A percentile compares a stretch with the other conserved stretches of the same genome.
phyloP scores from a whole-genome alignment of 2,113 vertebrate species.

The Delphinapterus leucas region DNA sequence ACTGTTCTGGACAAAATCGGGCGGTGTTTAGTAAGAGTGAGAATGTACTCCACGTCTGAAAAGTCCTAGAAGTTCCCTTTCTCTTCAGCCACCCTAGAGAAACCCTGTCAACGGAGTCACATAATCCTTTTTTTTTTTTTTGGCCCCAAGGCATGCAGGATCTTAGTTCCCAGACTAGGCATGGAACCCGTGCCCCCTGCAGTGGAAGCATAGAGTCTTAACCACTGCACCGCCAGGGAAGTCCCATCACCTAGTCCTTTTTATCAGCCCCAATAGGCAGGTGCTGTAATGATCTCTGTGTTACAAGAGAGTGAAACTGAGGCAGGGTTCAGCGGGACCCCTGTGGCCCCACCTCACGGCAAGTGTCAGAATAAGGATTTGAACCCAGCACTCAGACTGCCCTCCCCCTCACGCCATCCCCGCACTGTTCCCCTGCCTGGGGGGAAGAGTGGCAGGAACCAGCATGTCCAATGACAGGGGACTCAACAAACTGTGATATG shows the following conservation, averaged over 20 bases:
- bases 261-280: not conserved
- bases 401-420: no score
- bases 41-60: not conserved
- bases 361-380: not conserved
- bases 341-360: not conserved
- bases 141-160: not conserved
- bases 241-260: not conserved
- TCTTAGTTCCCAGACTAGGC: not conserved
- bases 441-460: not conserved
- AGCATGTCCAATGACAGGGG: not conserved
- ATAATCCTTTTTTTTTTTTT: not conserved
- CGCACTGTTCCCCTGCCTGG: not conserved
- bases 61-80: conserved; percentile 15
- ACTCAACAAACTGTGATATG: not conserved
- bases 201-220: not conserved
- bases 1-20: not conserved
- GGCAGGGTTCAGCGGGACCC: not conserved
- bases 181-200: not conserved
- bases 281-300: not conserved
- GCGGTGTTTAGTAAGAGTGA: not conserved
- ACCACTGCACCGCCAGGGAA: not conserved
- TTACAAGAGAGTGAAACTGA: not conserved
- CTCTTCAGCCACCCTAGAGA: not conserved
- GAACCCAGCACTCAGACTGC: not conserved
- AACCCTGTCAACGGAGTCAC: not conserved